phyloP scores from a whole-genome alignment of 1,140 invertebrate species.

The Diachasma alloeum region DNA sequence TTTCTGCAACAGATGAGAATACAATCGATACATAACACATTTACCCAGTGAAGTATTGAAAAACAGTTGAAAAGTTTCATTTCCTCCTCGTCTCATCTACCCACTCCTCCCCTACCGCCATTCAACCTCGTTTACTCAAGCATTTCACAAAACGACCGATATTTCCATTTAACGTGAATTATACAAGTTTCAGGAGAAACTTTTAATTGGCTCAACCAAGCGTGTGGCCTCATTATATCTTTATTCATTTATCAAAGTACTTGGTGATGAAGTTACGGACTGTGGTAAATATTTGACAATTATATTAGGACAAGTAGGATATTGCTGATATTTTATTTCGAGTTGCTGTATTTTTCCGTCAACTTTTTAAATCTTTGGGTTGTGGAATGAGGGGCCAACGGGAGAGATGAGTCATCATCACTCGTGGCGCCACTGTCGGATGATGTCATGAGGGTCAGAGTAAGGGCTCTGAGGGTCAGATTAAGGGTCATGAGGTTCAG shows the following conservation, averaged over 20 bases:
- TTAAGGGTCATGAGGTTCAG: too few species aligned
- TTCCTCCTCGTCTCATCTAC: background rate
- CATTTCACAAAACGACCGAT: slow-evolving; percentile 5
- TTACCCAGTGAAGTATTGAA: background rate
- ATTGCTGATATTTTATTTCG: background rate
- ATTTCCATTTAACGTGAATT: slow-evolving; percentile 8
- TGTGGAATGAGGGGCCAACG: too few species aligned
- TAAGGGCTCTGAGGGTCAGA: too few species aligned
- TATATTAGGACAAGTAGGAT: background rate
- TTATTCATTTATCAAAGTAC: slow-evolving; percentile 5
- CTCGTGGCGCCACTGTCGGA: too few species aligned
- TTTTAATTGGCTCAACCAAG: slow-evolving; percentile 7
- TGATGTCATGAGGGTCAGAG: too few species aligned
- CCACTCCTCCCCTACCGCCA: too few species aligned
- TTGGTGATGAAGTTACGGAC: background rate
- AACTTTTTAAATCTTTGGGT: too few species aligned
- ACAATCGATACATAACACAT: slow-evolving; percentile 3
- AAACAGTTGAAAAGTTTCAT: slow-evolving; percentile 8
- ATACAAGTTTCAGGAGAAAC: background rate
- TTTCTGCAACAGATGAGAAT: slow-evolving; percentile 65
- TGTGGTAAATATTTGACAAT: background rate
- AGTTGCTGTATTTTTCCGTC: background rate
- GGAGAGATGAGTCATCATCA: too few species aligned
- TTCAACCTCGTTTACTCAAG: background rate
- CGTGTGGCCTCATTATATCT: slow-evolving; percentile 9